A percentile compares a stretch with the other conserved stretches of the same genome.
phyloP scores from a whole-genome alignment of 2,888 invertebrate species.

The Phoenoteleia sp. region DNA sequence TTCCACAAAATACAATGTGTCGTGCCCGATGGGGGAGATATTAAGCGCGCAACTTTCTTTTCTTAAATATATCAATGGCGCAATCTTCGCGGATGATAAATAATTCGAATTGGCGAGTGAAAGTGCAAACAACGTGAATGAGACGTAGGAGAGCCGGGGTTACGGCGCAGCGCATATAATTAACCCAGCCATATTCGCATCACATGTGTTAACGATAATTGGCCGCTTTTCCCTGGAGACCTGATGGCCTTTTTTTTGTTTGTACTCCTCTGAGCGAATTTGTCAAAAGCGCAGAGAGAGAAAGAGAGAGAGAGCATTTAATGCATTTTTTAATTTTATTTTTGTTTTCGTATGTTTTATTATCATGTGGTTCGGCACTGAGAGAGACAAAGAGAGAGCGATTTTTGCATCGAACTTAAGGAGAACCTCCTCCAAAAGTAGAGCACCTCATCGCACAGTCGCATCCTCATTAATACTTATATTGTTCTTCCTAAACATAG shows the following conservation, averaged over 20 bases:
- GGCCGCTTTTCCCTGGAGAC: conserved; percentile 41
- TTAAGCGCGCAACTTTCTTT: conserved; percentile 53
- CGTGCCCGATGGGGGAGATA: not conserved
- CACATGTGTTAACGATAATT: conserved; percentile 58
- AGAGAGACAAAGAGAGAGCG: conserved; percentile 7
- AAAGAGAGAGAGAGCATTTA: no score
- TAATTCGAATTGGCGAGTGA: conserved; percentile 54
- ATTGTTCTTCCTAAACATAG: not conserved
- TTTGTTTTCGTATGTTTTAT: no score
- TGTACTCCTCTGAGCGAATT: conserved; percentile 5
- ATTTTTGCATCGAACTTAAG: no score
- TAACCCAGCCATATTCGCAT: conserved; percentile 48
- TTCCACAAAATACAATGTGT: conserved; percentile 35
- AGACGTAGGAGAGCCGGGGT: conserved; percentile 30
- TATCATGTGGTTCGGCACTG: no score
- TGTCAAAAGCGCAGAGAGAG: conserved; percentile 9
- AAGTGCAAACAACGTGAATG: conserved; percentile 60
- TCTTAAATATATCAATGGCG: conserved; percentile 60
- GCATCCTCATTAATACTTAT: conserved; percentile 24
- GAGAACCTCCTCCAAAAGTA: conserved; percentile 28
- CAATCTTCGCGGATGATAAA: conserved; percentile 47
- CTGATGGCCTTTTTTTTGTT: conserved; percentile 28
- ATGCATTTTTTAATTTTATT: no score
- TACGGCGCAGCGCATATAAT: conserved; percentile 42
- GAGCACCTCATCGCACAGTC: conserved; percentile 28